These are phyloP conservation scores for Bradypodion ventrale DNA, from an alignment of 2,797 vertebrate species.

Conservation along the genomic window DNA sequence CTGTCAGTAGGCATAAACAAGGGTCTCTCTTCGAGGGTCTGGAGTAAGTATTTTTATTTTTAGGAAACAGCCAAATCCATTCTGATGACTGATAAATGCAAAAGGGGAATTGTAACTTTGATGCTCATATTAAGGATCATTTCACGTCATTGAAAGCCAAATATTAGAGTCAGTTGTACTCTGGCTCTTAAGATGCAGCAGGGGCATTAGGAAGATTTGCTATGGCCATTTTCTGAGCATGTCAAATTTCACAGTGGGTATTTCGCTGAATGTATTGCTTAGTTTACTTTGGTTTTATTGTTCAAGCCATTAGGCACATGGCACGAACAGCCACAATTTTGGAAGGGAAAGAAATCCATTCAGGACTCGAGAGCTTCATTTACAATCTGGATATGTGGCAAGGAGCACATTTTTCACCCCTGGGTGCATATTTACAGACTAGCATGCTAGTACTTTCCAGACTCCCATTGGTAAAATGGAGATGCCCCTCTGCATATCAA, in stretches of 20 bases:
- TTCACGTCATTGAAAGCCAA: not conserved
- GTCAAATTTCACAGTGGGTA: not conserved
- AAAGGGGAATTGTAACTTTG: not conserved
- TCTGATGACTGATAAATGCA: not conserved
- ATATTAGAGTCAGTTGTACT: not conserved
- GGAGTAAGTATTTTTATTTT: no score
- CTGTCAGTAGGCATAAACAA: not conserved
- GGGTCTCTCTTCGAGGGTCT: not conserved
- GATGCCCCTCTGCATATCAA: no score
- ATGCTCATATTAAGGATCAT: not conserved
- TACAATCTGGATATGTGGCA: not conserved
- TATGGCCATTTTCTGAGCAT: not conserved
- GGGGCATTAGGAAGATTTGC: not conserved
- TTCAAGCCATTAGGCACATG: conserved; percentile 7
- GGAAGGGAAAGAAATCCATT: not conserved
- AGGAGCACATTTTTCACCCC: not conserved
- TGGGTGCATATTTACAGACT: not conserved
- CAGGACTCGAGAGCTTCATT: not conserved
- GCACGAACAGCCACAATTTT: not conserved
- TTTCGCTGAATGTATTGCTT: conserved; percentile 1
- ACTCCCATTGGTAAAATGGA: not conserved
- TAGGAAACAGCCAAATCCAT: not conserved
- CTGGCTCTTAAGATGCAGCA: not conserved
- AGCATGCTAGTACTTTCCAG: not conserved
- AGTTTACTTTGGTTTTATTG: not conserved